Evolutionary conservation across 2,113 vertebrate genomes (phyloP).

Genomic region (Hyaena hyaena): DNA sequence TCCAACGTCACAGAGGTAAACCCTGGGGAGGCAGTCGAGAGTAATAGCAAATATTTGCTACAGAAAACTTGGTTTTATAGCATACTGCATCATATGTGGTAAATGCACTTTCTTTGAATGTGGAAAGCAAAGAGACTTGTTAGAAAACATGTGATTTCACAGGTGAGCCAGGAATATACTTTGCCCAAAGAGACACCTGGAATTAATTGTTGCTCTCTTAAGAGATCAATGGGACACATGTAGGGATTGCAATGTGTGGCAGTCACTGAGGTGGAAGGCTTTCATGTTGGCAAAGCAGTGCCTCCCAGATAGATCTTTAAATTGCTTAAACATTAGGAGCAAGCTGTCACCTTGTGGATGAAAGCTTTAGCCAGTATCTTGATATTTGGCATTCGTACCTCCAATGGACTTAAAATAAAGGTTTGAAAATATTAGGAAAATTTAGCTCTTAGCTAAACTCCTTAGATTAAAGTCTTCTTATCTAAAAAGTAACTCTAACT

Average conservation of each 20-base stretch:
- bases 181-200: slow-evolving; percentile 54
- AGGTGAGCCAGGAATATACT: slow-evolving; percentile 27
- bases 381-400: slow-evolving; percentile 15
- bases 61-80: not conserved
- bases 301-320: slow-evolving; percentile 53
- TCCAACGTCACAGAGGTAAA: not conserved
- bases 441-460: slow-evolving; percentile 8
- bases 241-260: not conserved
- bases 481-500: not conserved
- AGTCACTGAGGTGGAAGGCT: slow-evolving; percentile 4
- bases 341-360: slow-evolving; percentile 52
- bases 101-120: not conserved
- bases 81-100: not conserved
- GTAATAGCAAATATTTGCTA: not conserved
- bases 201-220: slow-evolving; percentile 55
- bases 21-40: not conserved
- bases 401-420: slow-evolving; percentile 43
- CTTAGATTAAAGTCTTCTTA: not conserved
- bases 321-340: slow-evolving; percentile 64
- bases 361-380: slow-evolving; percentile 54
- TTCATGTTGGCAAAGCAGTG: slow-evolving; percentile 47
- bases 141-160: slow-evolving; percentile 53
- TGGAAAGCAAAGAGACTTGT: not conserved
- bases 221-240: slow-evolving; percentile 40
- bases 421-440: slow-evolving; percentile 42